These are phyloP conservation scores for Thera obeliscata DNA, from an alignment of 2,888 invertebrate species.

Conservation along the genomic window DNA sequence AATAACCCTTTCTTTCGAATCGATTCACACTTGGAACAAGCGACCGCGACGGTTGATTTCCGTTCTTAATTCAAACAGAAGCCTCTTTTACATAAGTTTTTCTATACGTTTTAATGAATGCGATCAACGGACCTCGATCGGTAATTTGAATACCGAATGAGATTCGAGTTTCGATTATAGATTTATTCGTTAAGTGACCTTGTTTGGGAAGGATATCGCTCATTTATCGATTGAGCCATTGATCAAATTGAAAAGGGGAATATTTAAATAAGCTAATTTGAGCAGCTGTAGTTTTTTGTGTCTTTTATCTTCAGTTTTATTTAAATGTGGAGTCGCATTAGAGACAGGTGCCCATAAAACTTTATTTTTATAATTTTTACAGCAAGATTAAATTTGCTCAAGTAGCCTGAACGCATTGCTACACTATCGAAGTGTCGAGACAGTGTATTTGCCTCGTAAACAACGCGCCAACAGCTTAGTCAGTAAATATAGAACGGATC, in stretches of 20 bases:
- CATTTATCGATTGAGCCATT: slow-evolving; percentile 75
- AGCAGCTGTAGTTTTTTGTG: slow-evolving; percentile 32
- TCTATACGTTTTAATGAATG: slow-evolving; percentile 69
- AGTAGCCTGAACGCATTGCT: slow-evolving; percentile 23
- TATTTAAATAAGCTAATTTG: slow-evolving; percentile 32
- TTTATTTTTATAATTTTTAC: slow-evolving; percentile 25
- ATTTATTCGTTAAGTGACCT: slow-evolving; percentile 83
- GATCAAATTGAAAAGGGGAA: slow-evolving; percentile 51
- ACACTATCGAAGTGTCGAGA: slow-evolving; percentile 26
- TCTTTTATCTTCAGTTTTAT: slow-evolving; percentile 38
- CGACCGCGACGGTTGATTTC: slow-evolving; percentile 81
- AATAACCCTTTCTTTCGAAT: slow-evolving; percentile 71
- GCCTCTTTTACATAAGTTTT: slow-evolving; percentile 70
- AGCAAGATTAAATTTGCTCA: slow-evolving; percentile 20
- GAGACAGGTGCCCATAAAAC: slow-evolving; percentile 20
- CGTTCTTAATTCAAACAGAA: slow-evolving; percentile 81
- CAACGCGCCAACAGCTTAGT: slow-evolving; percentile 61
- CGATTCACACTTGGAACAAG: slow-evolving; percentile 83
- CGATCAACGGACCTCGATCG: slow-evolving; percentile 70
- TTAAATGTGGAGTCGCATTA: slow-evolving; percentile 4
- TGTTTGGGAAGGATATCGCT: slow-evolving; percentile 78
- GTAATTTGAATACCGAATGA: slow-evolving; percentile 74
- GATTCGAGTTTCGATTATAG: slow-evolving; percentile 81
- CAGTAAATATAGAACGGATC: slow-evolving; percentile 71
- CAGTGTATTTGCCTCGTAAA: slow-evolving; percentile 53